A percentile compares a stretch with the other conserved stretches of the same genome.
phyloP scores from a whole-genome alignment of 1,140 invertebrate genomes.

The Lordiphosa collinella region DNA sequence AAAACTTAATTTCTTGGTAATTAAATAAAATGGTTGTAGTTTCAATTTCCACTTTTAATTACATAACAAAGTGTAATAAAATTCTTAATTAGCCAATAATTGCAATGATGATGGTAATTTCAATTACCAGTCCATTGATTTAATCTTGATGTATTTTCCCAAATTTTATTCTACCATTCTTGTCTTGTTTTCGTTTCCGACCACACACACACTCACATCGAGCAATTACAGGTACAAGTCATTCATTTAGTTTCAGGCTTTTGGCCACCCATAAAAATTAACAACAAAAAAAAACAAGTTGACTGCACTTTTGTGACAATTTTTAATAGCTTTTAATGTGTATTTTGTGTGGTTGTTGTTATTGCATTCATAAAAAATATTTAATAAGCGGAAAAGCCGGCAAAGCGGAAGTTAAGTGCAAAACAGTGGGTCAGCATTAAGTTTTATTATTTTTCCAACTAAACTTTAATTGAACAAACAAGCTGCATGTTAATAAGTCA shows the following conservation, averaged over 20 bases:
- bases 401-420: slow-evolving; percentile 41
- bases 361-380: slow-evolving; percentile 24
- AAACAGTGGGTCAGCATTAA: slow-evolving; percentile 17
- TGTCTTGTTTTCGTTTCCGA: too few relatives aligned
- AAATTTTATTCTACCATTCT: too few relatives aligned
- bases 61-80: too few relatives aligned
- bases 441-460: slow-evolving; percentile 14
- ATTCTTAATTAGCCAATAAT: too few relatives aligned
- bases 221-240: not conserved
- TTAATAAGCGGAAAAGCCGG: slow-evolving; percentile 60
- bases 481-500: slow-evolving; percentile 59
- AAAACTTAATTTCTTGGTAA: too few relatives aligned
- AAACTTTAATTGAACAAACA: slow-evolving; percentile 31
- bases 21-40: too few relatives aligned
- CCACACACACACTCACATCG: not conserved
- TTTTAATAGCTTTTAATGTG: not conserved
- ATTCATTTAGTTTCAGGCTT: slow-evolving; percentile 2
- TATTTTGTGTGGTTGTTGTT: not conserved
- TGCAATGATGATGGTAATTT: too few relatives aligned
- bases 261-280: not conserved
- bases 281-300: not conserved
- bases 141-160: too few relatives aligned
- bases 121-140: too few relatives aligned
- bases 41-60: too few relatives aligned
- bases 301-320: slow-evolving; percentile 15